Percentiles rank a stretch among this genome's conserved stretches.
Evolutionary conservation across 2,888 invertebrate genomes (phyloP).

Genomic region (Ophion ventricosus): DNA sequence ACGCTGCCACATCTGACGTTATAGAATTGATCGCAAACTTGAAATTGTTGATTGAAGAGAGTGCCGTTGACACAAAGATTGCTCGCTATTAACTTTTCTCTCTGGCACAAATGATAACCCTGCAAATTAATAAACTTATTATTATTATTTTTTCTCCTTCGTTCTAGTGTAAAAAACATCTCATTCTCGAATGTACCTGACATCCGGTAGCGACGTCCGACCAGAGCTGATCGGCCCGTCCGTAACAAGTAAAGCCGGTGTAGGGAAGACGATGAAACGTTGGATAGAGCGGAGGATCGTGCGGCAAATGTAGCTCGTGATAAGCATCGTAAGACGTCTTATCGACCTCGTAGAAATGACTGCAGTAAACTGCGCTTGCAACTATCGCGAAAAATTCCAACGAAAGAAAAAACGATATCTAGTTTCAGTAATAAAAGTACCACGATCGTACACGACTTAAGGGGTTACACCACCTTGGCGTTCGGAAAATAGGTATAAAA

Average conservation of each 20-base stretch:
- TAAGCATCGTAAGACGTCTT: conserved; percentile 84
- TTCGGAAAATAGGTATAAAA: no score
- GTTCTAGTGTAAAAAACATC: neutral
- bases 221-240: conserved; percentile 83
- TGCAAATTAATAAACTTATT: conserved; percentile 76
- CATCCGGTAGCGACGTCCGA: conserved; percentile 85
- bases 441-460: no score
- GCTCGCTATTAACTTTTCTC: conserved; percentile 85
- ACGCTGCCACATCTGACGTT: conserved; percentile 87
- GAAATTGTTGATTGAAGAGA: conserved; percentile 88
- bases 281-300: conserved; percentile 85
- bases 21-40: conserved; percentile 89
- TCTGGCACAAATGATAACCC: conserved; percentile 87
- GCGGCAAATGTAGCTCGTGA: conserved; percentile 85
- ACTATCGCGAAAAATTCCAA: conserved; percentile 9
- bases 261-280: conserved; percentile 82
- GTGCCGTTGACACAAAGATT: conserved; percentile 88
- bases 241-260: conserved; percentile 84
- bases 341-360: conserved; percentile 72
- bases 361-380: conserved; percentile 55
- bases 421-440: neutral
- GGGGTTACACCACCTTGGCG: no score
- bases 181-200: conserved; percentile 80
- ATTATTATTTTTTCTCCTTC: neutral
- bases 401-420: neutral